Evolutionary conservation across 2,888 invertebrate species (phyloP).

Genomic region (Eristalis intricaria): DNA sequence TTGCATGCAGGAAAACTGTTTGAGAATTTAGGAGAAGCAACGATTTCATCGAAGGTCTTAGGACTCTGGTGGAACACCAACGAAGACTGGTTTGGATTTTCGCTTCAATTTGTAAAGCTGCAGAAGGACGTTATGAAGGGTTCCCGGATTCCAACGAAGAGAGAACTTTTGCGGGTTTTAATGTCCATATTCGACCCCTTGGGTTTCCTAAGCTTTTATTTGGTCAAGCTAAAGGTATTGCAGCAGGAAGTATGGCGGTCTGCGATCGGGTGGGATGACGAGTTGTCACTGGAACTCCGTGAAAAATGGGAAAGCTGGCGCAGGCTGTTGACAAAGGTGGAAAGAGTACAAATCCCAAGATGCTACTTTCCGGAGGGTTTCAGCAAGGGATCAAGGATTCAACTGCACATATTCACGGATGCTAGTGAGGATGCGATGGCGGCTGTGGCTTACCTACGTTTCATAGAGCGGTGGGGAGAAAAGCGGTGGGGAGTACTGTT

Average conservation of each 20-base stretch:
- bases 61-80: constrained; percentile 22
- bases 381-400: background rate
- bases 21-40: background rate
- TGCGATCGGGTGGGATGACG: no score
- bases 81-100: constrained; percentile 1
- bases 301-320: no score
- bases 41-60: background rate
- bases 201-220: background rate
- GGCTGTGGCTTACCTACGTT: no score
- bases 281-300: no score
- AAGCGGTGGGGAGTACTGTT: background rate
- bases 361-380: no score
- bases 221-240: no score
- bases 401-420: constrained; percentile 4
- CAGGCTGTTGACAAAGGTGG: constrained; percentile 11
- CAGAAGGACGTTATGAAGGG: background rate
- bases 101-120: constrained; percentile 3
- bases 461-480: background rate
- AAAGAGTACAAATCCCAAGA: constrained; percentile 16
- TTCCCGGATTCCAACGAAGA: no score
- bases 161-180: no score
- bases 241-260: no score
- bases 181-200: constrained; percentile 2
- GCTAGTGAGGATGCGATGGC: constrained; percentile 44
- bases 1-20: no score